Evolutionary conservation across 2,113 vertebrate species (phyloP).

Genomic region (Struthio camelus): DNA sequence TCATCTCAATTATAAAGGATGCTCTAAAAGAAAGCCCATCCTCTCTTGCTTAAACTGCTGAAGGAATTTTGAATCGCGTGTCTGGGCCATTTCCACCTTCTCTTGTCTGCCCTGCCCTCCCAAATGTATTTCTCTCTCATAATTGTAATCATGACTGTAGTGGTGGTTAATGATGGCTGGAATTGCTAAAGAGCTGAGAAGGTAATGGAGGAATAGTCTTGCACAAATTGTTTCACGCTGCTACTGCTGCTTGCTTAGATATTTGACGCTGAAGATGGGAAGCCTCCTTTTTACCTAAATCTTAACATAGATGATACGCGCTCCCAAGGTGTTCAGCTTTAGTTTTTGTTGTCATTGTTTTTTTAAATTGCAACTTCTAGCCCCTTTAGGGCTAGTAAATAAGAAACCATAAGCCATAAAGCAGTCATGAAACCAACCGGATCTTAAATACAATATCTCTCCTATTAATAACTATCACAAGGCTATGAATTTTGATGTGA

Average conservation of each 20-base stretch:
- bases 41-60: neutral
- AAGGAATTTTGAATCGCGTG: neutral
- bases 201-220: neutral
- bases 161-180: neutral
- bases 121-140: neutral
- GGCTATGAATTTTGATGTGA: neutral
- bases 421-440: neutral
- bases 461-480: neutral
- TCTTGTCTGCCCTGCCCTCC: neutral
- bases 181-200: neutral
- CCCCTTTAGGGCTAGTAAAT: neutral
- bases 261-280: neutral
- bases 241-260: neutral
- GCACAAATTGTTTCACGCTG: neutral
- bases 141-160: neutral
- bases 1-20: neutral
- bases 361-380: neutral
- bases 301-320: neutral
- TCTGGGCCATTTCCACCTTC: neutral
- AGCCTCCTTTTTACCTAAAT: neutral
- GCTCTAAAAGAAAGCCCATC: neutral
- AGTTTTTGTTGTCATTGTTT: rapidly evolving
- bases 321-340: neutral
- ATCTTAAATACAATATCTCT: neutral
- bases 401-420: neutral